A percentile compares a stretch with the other conserved stretches of the same genome.
Conservation (phyloP, 2,797 vertebrate species). For the Cyprinodon diabolis region DNA sequence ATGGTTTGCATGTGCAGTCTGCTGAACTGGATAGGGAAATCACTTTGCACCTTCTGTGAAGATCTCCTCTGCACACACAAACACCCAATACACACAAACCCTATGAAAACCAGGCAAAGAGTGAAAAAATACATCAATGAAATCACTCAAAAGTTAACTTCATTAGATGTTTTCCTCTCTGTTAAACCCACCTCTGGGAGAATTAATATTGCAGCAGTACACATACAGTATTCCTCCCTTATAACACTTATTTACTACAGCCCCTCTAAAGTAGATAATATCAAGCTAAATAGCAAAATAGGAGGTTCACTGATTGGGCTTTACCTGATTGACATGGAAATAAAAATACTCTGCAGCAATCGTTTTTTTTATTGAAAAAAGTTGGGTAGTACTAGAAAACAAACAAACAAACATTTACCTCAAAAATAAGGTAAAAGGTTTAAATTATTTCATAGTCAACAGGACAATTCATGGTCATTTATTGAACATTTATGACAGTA, state of each 20-base stretch:
- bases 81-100: too few species aligned
- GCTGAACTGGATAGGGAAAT: too few species aligned
- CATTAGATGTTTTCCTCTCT: constrained; percentile 19
- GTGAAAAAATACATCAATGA: constrained; percentile 17
- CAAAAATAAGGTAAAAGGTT: too few species aligned
- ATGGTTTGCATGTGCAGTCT: too few species aligned
- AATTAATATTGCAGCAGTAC: constrained; percentile 7
- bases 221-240: constrained; percentile 11
- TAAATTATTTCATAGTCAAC: too few species aligned
- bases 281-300: neutral
- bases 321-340: neutral
- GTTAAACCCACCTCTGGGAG: neutral
- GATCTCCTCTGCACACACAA: too few species aligned
- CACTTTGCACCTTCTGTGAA: too few species aligned
- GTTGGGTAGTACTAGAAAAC: neutral
- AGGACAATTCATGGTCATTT: neutral
- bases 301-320: neutral
- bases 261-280: constrained; percentile 1
- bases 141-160: constrained; percentile 29
- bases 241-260: neutral
- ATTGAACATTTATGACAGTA: neutral
- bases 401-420: too few species aligned
- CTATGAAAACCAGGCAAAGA: neutral
- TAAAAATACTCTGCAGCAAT: neutral
- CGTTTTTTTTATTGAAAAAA: neutral